A percentile compares a stretch with the other conserved stretches of the same genome.
These are phyloP conservation scores for Hypomecis punctinalis DNA, from an alignment of 2,888 invertebrate genomes.

Conservation along the genomic window DNA sequence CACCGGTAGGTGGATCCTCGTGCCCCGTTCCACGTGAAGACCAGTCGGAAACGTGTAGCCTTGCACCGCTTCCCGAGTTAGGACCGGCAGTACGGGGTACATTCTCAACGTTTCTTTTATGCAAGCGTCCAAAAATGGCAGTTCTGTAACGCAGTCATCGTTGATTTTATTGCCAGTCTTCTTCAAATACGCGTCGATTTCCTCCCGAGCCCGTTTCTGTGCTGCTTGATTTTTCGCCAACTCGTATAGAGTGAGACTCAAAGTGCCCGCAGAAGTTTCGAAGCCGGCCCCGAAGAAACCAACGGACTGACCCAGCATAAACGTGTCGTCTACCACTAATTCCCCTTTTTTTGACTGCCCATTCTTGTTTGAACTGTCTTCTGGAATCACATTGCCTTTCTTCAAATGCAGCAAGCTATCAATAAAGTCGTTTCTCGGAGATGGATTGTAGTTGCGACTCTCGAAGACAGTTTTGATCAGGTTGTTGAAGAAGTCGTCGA, in stretches of 20 bases:
- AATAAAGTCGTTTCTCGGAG: slow-evolving; percentile 11
- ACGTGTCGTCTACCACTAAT: slow-evolving; percentile 1
- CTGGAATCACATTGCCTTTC: background rate
- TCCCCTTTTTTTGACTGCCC: slow-evolving; percentile 1
- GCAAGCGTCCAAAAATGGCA: slow-evolving; percentile 55
- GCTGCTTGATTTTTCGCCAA: slow-evolving; percentile 22
- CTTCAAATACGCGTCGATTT: slow-evolving; percentile 51
- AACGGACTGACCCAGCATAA: slow-evolving; percentile 16
- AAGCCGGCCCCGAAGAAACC: slow-evolving; percentile 25
- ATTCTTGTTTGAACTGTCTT: slow-evolving; percentile 1
- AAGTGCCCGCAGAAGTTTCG: slow-evolving; percentile 16
- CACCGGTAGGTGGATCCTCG: slow-evolving; percentile 54
- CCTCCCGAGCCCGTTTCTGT: slow-evolving; percentile 34
- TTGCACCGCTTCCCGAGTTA: slow-evolving; percentile 51
- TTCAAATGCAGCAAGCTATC: slow-evolving; percentile 3
- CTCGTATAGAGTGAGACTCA: no score
- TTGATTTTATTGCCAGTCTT: slow-evolving; percentile 42
- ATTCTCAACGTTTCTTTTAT: slow-evolving; percentile 52
- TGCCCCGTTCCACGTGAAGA: slow-evolving; percentile 48
- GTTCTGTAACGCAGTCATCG: slow-evolving; percentile 52
- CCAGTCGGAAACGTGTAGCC: slow-evolving; percentile 52
- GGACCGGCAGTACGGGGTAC: slow-evolving; percentile 49
- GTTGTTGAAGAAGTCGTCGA: slow-evolving; percentile 12
- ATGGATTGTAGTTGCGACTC: slow-evolving; percentile 6
- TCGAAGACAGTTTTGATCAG: slow-evolving; percentile 6